Evolutionary conservation across 1,140 invertebrate genomes (phyloP).

Genomic region (Achroia grisella): DNA sequence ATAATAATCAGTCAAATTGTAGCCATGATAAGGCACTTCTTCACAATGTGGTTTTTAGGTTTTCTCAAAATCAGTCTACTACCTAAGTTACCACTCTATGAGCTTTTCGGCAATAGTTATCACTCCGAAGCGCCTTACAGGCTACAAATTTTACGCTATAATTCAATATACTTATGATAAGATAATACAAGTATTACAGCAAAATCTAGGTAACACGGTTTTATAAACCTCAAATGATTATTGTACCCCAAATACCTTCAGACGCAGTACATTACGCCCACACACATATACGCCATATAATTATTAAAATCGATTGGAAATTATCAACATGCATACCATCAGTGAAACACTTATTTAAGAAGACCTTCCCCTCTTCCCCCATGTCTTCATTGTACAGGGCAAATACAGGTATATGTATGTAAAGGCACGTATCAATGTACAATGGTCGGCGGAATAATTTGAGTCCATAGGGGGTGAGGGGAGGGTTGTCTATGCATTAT

Average conservation of each 20-base stretch:
- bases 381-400: background rate
- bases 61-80: too few relatives aligned
- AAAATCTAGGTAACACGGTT: too few relatives aligned
- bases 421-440: conserved; percentile 5
- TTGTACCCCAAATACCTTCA: background rate
- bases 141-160: too few relatives aligned
- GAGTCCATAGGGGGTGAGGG: conserved; percentile 13
- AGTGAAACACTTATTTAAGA: conserved; percentile 6
- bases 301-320: conserved; percentile 48
- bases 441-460: conserved; percentile 28
- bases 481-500: conserved; percentile 51
- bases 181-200: too few relatives aligned
- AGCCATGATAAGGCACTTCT: too few relatives aligned
- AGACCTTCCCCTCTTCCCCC: conserved; percentile 10
- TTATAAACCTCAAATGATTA: background rate
- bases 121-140: too few relatives aligned
- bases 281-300: conserved; percentile 21
- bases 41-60: too few relatives aligned
- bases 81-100: too few relatives aligned
- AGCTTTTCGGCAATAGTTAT: too few relatives aligned
- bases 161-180: too few relatives aligned
- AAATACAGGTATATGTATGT: background rate
- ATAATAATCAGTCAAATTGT: too few relatives aligned
- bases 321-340: conserved; percentile 31
- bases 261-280: conserved; percentile 8